These are phyloP conservation scores for Ictidomys tridecemlineatus DNA, from an alignment of 2,113 vertebrate genomes.

Conservation along the genomic window DNA sequence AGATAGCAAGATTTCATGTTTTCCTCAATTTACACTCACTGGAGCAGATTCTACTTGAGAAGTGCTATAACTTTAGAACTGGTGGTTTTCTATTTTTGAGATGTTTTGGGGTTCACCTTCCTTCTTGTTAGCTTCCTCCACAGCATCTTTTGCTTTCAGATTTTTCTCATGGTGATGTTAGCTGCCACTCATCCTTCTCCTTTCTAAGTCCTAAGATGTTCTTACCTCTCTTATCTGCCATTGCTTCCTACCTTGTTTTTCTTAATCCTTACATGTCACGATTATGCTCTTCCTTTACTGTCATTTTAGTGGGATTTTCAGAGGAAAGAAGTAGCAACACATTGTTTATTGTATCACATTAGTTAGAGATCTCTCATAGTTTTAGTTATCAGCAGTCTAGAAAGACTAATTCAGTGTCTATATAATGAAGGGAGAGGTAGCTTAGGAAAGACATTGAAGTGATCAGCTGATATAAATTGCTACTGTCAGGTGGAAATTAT, in stretches of 20 bases:
- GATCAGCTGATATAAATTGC: background rate
- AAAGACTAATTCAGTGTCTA: background rate
- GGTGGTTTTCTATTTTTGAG: background rate
- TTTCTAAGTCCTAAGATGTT: background rate
- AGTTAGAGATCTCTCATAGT: background rate
- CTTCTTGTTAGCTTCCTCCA: background rate
- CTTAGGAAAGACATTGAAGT: background rate
- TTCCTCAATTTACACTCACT: background rate
- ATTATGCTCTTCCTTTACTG: background rate
- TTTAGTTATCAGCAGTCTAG: background rate
- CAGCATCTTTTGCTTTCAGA: background rate
- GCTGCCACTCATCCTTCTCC: background rate
- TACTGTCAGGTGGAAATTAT: background rate
- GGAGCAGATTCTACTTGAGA: background rate
- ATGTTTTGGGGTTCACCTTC: background rate
- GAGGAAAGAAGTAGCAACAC: background rate
- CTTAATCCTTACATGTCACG: background rate
- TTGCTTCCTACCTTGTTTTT: background rate
- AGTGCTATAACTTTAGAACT: background rate
- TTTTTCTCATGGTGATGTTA: background rate
- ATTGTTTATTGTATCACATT: background rate
- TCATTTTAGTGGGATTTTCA: background rate
- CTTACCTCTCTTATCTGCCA: background rate
- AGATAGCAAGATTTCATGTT: background rate
- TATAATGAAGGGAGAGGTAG: background rate